These are phyloP conservation scores for Toxotes lorentzi DNA, from an alignment of 2,797 vertebrate genomes.

Conservation along the genomic window DNA sequence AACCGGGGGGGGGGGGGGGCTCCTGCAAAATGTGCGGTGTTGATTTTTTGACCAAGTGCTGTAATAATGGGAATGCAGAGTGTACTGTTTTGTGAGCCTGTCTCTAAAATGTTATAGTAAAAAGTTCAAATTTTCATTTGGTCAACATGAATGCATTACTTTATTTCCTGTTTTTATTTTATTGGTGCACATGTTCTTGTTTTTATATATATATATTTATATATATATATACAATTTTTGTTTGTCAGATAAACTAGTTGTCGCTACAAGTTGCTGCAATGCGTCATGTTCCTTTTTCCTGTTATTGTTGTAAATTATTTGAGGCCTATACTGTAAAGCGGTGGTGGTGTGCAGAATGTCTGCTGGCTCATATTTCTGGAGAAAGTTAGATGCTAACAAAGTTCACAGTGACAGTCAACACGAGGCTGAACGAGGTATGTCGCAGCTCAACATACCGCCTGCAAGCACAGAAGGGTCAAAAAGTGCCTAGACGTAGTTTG, in stretches of 20 bases:
- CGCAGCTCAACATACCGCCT: conserved; percentile 37
- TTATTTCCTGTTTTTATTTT: conserved; percentile 28
- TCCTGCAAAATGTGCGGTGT: neutral
- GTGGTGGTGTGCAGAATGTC: conserved; percentile 31
- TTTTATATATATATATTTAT: neutral
- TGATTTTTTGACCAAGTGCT: conserved; percentile 45
- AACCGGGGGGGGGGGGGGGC: neutral
- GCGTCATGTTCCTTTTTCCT: conserved; percentile 24
- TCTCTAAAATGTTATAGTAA: conserved; percentile 36
- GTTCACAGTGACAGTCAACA: neutral
- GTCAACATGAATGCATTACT: conserved; percentile 24
- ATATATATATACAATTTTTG: too few species aligned
- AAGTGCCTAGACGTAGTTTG: conserved; percentile 84
- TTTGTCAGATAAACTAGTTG: too few species aligned
- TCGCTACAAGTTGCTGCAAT: conserved; percentile 12
- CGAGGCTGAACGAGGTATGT: conserved; percentile 8
- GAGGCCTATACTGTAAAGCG: conserved; percentile 47
- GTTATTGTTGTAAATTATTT: conserved; percentile 38
- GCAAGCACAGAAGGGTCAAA: conserved; percentile 69
- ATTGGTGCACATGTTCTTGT: conserved; percentile 29
- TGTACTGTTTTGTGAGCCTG: conserved; percentile 49
- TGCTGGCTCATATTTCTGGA: conserved; percentile 23
- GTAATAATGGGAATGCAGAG: conserved; percentile 22
- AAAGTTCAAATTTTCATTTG: conserved; percentile 26
- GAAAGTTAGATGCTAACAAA: neutral